Base-by-base conservation (phyloP, 2,797 vertebrate genomes). In the Sebastes dallii region DNA sequence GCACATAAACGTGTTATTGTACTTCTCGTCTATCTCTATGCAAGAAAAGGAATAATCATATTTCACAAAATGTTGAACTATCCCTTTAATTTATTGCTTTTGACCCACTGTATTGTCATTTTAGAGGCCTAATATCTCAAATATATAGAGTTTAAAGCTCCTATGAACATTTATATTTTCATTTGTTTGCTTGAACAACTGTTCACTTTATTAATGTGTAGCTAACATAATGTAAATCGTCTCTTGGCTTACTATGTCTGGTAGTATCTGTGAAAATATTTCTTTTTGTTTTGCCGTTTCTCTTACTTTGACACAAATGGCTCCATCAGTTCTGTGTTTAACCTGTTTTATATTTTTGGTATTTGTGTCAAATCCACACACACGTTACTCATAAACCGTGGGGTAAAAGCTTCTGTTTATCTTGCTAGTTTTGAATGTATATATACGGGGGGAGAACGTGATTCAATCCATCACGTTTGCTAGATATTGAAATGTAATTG, bases 401-500 rank as follows among this genome's bases (percentile, higher is more conserved):
- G 65, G 36, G 16, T 42, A 27, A 72, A 76, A 74, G 50, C 52
- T 70, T 66, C 27, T 54, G 50, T 78, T 72, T 62, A 42, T 69
- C 65, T 77, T 25, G 32, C 8, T 61, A 12, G 12, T 75, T 82
- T 59, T 30, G 4, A 65, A 65, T 83, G 30, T 67, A 14, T 73
- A 64, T 75, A 46, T 65, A 14, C 13, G 13, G 22, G 14, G 64
- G 66, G 3, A 61, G 24, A 55, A n/a, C 0, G 34, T 29, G 39
- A 61, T 55, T 14, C 6, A 59, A 55, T 29, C 7, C 8, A 42
- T 61, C 2, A 6, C 24, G 2, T 83, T 55, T 59, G 64, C 36
- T 8, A 56, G 64, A 52, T 36, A 10, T 11, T 55, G 14, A 62
- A 64, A 72, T 69, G 3, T 50, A 30, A 70, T 22, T 20, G 39